phyloP scores from a whole-genome alignment of 1,140 invertebrate species.

The Rhopalosiphum padi region DNA sequence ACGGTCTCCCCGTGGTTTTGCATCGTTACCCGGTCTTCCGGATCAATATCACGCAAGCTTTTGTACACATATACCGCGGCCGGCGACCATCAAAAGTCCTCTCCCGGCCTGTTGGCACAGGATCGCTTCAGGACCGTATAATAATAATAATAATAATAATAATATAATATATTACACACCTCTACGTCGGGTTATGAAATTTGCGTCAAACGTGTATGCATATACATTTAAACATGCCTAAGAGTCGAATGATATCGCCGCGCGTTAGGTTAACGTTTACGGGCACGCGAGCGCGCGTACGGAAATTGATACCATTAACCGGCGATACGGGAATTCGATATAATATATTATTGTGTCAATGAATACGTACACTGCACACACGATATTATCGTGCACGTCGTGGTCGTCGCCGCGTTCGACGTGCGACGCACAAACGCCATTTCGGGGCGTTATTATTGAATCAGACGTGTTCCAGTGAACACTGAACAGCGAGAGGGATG shows the following conservation, averaged over 20 bases:
- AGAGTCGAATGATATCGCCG: neutral
- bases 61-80: neutral
- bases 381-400: neutral
- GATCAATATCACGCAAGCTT: constrained; percentile 48
- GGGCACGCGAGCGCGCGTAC: neutral
- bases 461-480: neutral
- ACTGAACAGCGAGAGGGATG: too few relatives aligned
- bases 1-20: constrained; percentile 54
- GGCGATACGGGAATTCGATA: too few relatives aligned
- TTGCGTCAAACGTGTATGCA: neutral
- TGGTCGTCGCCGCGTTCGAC: neutral
- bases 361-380: neutral
- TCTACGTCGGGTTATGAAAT: neutral
- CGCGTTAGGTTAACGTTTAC: too few relatives aligned
- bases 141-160: too few relatives aligned
- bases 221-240: too few relatives aligned
- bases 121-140: too few relatives aligned
- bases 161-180: too few relatives aligned
- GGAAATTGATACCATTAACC: neutral
- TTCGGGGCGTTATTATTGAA: neutral
- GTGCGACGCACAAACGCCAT: neutral
- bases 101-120: neutral
- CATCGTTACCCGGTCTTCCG: constrained; percentile 46
- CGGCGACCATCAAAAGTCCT: neutral
- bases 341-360: too few relatives aligned